These are phyloP conservation scores for Eremobia ochroleuca DNA, from an alignment of 2,888 invertebrate genomes.

Conservation along the genomic window DNA sequence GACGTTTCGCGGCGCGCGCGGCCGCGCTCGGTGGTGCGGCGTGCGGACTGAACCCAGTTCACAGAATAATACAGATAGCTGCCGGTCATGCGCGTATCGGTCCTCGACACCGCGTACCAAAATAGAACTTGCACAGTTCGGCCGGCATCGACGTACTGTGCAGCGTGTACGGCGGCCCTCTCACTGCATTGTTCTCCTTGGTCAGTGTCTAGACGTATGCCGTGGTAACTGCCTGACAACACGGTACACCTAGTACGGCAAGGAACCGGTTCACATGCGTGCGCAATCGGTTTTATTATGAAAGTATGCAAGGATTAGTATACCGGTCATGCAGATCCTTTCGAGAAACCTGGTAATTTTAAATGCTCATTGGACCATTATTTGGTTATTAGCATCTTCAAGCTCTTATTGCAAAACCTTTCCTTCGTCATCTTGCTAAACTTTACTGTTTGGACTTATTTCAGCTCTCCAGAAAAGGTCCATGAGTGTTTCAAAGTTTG, in stretches of 20 bases:
- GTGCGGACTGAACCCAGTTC: slow-evolving; percentile 81
- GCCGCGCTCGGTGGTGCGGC: slow-evolving; percentile 86
- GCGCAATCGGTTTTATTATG: slow-evolving; percentile 33
- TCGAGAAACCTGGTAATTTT: neutral
- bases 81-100: slow-evolving; percentile 87
- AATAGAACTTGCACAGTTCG: slow-evolving; percentile 82
- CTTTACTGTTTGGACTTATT: neutral
- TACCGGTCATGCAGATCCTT: slow-evolving; percentile 15
- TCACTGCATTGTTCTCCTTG: slow-evolving; percentile 73
- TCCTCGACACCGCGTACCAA: slow-evolving; percentile 80
- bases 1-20: slow-evolving; percentile 85
- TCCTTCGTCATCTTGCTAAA: neutral
- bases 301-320: slow-evolving; percentile 41
- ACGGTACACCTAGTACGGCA: slow-evolving; percentile 32
- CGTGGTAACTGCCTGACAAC: slow-evolving; percentile 46
- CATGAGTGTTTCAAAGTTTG: neutral
- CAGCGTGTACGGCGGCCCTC: slow-evolving; percentile 65
- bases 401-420: too few relatives aligned
- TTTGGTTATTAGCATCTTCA: neutral
- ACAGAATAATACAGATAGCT: slow-evolving; percentile 73
- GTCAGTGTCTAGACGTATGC: slow-evolving; percentile 64
- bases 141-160: slow-evolving; percentile 64
- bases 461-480: neutral
- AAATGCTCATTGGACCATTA: neutral
- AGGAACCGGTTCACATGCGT: slow-evolving; percentile 54